A percentile compares a stretch with the other conserved stretches of the same genome.
Conservation (phyloP, 2,113 vertebrate species). For the Thryonomys swinderianus region DNA sequence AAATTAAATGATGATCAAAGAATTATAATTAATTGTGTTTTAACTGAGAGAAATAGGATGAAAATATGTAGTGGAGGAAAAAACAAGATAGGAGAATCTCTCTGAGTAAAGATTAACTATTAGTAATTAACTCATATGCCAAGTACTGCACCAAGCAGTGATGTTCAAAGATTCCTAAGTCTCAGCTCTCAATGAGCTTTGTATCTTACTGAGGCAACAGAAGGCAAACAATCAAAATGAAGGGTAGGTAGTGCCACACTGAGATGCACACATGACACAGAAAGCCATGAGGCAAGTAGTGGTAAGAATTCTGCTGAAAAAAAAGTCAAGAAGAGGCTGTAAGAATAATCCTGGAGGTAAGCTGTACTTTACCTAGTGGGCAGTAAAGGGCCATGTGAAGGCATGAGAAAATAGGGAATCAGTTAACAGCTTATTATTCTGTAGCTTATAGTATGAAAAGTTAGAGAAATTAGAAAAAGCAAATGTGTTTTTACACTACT, state of each 20-base stretch:
- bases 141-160: neutral
- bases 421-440: neutral
- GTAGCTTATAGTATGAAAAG: neutral
- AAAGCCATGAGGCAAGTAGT: neutral
- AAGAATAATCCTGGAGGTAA: neutral
- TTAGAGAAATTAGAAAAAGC: neutral
- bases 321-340: neutral
- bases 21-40: neutral
- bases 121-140: neutral
- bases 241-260: neutral
- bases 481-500: neutral
- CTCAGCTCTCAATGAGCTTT: neutral
- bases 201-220: neutral
- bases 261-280: neutral
- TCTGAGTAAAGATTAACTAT: neutral
- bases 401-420: neutral
- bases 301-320: neutral
- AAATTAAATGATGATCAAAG: neutral
- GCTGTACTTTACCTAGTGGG: neutral
- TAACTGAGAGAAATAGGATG: neutral
- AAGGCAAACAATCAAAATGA: neutral
- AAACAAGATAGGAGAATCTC: neutral
- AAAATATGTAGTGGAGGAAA: neutral
- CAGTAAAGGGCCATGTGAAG: neutral
- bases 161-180: neutral